Conservation (phyloP, 2,797 vertebrate species). For the Myotis daubentonii region DNA sequence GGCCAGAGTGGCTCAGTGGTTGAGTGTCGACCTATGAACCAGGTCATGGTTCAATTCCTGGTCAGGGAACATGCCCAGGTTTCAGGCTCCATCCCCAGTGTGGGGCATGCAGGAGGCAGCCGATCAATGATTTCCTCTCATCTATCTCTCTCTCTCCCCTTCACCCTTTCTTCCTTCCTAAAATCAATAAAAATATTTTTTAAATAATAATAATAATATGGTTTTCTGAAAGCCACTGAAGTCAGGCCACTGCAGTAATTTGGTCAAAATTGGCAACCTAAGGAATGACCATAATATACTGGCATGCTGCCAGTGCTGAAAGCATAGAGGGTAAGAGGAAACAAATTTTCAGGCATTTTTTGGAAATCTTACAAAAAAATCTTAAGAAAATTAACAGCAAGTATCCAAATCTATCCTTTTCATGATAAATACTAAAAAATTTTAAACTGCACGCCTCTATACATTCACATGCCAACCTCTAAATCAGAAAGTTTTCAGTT, state of each 20-base stretch:
- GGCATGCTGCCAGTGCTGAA: background rate
- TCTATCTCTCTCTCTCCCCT: too few species aligned
- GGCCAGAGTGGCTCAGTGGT: too few species aligned
- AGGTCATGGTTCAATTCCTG: too few species aligned
- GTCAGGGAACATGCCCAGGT: too few species aligned
- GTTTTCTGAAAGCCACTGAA: constrained; percentile 21
- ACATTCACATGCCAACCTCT: background rate
- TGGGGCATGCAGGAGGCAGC: too few species aligned
- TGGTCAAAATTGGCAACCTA: background rate
- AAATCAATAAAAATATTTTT: too few species aligned
- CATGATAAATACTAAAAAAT: constrained; percentile 12
- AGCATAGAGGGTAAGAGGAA: background rate
- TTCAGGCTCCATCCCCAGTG: too few species aligned
- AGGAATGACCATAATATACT: background rate
- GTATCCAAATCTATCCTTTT: background rate
- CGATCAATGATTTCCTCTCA: too few species aligned
- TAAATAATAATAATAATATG: background rate
- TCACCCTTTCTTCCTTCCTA: too few species aligned
- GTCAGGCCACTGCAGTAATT: background rate
- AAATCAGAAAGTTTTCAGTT: constrained; percentile 16
- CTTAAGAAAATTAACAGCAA: constrained; percentile 24
- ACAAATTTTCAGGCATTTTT: background rate
- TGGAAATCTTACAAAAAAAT: background rate
- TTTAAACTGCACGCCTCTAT: background rate
- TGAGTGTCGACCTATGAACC: too few species aligned